These are phyloP conservation scores for Oxyruncus cristatus DNA, from an alignment of 2,113 vertebrate species.

Conservation along the genomic window DNA sequence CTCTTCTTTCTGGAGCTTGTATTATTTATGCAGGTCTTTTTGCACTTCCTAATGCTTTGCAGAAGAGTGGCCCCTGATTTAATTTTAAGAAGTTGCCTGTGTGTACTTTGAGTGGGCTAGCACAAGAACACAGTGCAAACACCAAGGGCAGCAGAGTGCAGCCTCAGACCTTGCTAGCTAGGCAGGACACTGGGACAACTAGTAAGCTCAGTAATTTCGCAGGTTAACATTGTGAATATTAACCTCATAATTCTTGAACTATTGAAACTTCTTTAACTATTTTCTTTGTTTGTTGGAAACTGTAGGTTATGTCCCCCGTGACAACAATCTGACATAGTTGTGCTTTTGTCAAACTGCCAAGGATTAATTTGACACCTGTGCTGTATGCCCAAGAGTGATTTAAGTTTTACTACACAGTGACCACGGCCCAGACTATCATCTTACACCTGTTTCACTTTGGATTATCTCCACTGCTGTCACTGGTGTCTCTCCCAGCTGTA, in stretches of 20 bases:
- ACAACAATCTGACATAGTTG: background rate
- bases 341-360: background rate
- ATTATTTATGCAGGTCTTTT: background rate
- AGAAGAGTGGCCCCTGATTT: background rate
- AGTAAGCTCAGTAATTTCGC: background rate
- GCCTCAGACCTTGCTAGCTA: background rate
- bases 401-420: background rate
- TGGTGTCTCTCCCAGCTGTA: background rate
- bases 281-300: background rate
- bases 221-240: background rate
- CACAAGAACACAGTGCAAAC: background rate
- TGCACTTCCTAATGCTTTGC: background rate
- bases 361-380: background rate
- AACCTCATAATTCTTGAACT: background rate
- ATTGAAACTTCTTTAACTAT: background rate
- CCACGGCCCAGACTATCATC: background rate
- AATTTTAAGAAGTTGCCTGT: background rate
- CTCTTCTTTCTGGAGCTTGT: background rate
- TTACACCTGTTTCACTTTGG: background rate
- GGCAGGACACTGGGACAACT: background rate
- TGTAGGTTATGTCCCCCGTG: background rate
- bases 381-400: background rate
- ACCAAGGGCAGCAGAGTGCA: background rate
- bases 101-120: background rate
- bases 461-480: background rate